phyloP scores from a whole-genome alignment of 2,888 invertebrate species.

The Chesias legatella region DNA sequence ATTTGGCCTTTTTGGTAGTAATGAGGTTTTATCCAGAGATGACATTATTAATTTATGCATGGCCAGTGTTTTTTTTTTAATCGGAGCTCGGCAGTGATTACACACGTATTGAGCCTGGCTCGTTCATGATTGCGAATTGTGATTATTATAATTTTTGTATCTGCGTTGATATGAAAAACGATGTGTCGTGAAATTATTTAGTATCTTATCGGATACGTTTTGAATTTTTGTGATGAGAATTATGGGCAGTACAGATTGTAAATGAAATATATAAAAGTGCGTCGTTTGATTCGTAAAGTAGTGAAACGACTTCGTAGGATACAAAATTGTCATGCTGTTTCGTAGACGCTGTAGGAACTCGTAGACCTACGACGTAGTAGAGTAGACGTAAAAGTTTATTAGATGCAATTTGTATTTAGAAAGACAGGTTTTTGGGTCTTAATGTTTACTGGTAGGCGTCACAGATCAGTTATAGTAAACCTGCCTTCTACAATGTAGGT shows the following conservation, averaged over 20 bases:
- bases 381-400: conserved; percentile 1
- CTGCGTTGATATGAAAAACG: conserved; percentile 10
- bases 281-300: too few species aligned
- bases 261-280: too few species aligned
- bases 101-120: conserved; percentile 26
- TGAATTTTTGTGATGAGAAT: conserved; percentile 5
- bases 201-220: neutral
- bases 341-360: conserved; percentile 12
- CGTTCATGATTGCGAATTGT: conserved; percentile 27
- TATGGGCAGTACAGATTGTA: conserved; percentile 8
- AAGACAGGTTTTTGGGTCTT: too few species aligned
- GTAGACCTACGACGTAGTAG: conserved; percentile 18
- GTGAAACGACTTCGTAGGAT: too few species aligned
- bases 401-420: too few species aligned
- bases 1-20: conserved; percentile 38
- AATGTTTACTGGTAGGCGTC: too few species aligned
- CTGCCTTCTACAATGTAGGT: too few species aligned
- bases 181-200: neutral
- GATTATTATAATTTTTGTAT: conserved; percentile 8
- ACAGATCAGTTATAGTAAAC: too few species aligned
- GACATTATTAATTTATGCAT: conserved; percentile 72
- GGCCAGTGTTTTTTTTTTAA: conserved; percentile 46
- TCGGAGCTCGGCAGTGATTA: conserved; percentile 31
- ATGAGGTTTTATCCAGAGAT: conserved; percentile 48
- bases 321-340: neutral